Evolutionary conservation across 2,888 invertebrate genomes (phyloP).

Genomic region (Elysia crispata): DNA sequence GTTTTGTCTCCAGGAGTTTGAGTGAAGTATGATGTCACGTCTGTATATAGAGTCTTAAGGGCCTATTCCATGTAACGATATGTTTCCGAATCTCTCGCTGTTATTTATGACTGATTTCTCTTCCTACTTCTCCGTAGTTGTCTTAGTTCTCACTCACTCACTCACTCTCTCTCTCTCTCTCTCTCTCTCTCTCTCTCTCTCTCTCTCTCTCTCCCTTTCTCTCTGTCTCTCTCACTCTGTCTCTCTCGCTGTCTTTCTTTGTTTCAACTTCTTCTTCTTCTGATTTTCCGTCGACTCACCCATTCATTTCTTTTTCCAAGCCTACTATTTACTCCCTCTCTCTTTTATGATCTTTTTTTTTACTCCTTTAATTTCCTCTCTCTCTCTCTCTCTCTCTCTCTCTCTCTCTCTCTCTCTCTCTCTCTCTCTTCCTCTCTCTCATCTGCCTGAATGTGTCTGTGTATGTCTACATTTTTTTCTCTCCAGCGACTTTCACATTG

Average conservation of each 20-base stretch:
- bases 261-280: background rate
- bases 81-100: too few relatives aligned
- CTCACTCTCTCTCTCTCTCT: conserved; percentile 16
- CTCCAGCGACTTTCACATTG: too few relatives aligned
- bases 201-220: conserved; percentile 2
- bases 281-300: conserved; percentile 7
- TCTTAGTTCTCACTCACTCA: background rate
- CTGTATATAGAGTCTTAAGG: too few relatives aligned
- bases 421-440: conserved; percentile 1
- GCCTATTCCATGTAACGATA: too few relatives aligned
- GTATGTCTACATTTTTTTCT: background rate
- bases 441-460: background rate
- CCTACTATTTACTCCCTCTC: too few relatives aligned
- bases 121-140: background rate
- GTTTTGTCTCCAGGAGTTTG: too few relatives aligned
- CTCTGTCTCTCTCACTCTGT: conserved; percentile 5
- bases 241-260: background rate
- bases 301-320: background rate
- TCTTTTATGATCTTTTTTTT: too few relatives aligned
- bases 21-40: too few relatives aligned
- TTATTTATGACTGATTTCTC: background rate
- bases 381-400: conserved; percentile 12
- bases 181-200: conserved; percentile 26
- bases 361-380: too few relatives aligned
- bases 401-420: conserved; percentile 12